Evolutionary conservation across 1,140 invertebrate genomes (phyloP), one percentile per base, ranked within the genome.

Genomic region (Halesus radiatus): DNA sequence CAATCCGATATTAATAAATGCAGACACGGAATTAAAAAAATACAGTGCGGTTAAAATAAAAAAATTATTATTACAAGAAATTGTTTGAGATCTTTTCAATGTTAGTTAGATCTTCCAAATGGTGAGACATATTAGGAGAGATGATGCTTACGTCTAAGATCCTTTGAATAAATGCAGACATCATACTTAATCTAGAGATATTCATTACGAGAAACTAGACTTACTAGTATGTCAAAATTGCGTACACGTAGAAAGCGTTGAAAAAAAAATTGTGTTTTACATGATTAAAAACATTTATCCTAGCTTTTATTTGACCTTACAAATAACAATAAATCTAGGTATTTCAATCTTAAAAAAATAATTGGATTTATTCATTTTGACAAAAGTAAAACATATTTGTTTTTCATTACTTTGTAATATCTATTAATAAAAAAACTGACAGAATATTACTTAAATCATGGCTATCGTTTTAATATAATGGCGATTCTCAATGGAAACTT

Each of bases 131-230:
- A 10, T 75, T 29, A 58, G 32, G 53, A 73, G 70, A 29, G n/a
- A 75, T 56, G 15, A 75, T 58, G 26, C 53, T 58, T 60, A 72
- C 13, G 23, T 26, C 68, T 72, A 72, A 53, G 68, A 53, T 20
- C 64, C 37, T 37, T 68, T 50, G 76, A 78, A 29, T 78, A 78
- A 78, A 78, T 78, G 76, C 76, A 78, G 53, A 68, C 52, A 64
- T 32, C 66, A 70, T 56, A 54, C 64, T 70, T 78, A 78, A 50
- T 29, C 64, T 60, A 60, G 26, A 52, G 50, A 60, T 45, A 60
- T 76, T 60, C 64, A 75, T 26, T 52, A 45, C 20, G 26, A 76
- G 60, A 37, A 60, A 62, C 58, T 23, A 76, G 56, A 64, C n/a
- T 64, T 64, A n/a, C 50, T 53, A 37, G 26, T 26, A 29, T 29